Evolutionary conservation across 2,797 vertebrate genomes (phyloP), one percentile per base, ranked within the genome.

Genomic region (Poeciliopsis infans): DNA sequence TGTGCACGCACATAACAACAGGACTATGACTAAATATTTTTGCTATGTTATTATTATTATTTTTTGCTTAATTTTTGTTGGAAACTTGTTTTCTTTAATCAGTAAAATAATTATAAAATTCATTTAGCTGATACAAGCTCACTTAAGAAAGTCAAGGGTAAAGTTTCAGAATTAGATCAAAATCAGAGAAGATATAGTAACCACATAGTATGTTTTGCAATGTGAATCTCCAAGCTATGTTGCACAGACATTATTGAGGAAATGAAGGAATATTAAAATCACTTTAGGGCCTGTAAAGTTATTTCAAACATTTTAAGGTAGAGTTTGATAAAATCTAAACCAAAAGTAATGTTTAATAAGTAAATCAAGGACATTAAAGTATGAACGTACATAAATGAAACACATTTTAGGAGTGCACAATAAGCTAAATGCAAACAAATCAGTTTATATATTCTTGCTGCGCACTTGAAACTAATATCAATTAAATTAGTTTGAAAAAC

Each of bases 191-290:
- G 81, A 47, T 68, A 74, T 41, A 76, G 77, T 79, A 49, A 79
- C 80, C 39, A 47, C 61, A 77, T 11, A 53, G 78, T 75, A 69
- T 79, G 45, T 84, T 83, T 43, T 86, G 79, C 83, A 88, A 92
- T 83, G 70, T 70, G 77, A 88, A 66, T 78, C 83, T 55, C 64
- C 31, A 77, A 74, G 85, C 61, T 75, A 39, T 75, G 77, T 78
- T 79, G 55, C 84, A 77, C 64, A 74, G 80, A 59, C 80, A 76
- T 82, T 78, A 33, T 31, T 31, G 73, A 86, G 69, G 85, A 4
- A 23, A 66, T 39, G 79, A 71, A 51, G 77, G 53, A 81, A 79
- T 72, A 79, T 78, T 64, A 66, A 68, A 76, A 28, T 75, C 77
- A 72, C 77, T 70, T 85, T 43, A 79, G 47, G 49, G 53, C 61